Evolutionary conservation across 2,888 invertebrate species (phyloP), one percentile per base, ranked within the genome.

Genomic region (Lomographa bimaculata): DNA sequence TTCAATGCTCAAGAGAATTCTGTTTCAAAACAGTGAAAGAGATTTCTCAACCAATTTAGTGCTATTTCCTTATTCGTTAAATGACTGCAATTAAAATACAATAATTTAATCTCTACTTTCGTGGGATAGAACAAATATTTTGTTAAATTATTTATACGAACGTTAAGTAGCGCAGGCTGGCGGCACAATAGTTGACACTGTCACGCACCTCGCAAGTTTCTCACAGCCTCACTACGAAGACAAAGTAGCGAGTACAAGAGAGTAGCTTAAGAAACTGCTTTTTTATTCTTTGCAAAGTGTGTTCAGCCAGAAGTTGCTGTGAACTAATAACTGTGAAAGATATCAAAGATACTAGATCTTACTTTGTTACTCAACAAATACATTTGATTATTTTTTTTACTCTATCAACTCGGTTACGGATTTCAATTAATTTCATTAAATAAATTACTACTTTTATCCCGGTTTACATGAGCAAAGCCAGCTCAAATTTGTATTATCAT

Each of bases 161-260:
- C 42, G 45, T 42, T 49, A 57, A 48, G 49, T 43, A 52, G 48
- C 30, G 33, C 54, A 50, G 57, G 50, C 69, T 66, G 64, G 63
- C 46, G 14, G 17, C 10, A 34, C 28, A 24, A 34, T 40, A 50
- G 46, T 34, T 24, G 30, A 16, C 42, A 35, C 29, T 39, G 50
- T 56, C 64, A 64, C 60, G 57, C 59, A 58, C 52, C 42, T 54
- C 41, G 17, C 50, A 54, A 60, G 55, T 56, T 71, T 72, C 73
- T 58, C 71, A 74, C 71, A 72, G 64, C 60, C 67, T 20, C 14
- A 12, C 27, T 29, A 26, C 18, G 26, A 33, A 30, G 12, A 30
- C 19, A 17, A 35, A n/a, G n/a, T n/a, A n/a, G n/a, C 21, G 23
- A 10, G 10, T 25, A 28, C 8, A n/a, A n/a, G 32, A 21, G 19